Evolutionary conservation across 2,888 invertebrate species (phyloP), one percentile per base, ranked within the genome.

Genomic region (Agonopterix subpropinquella): DNA sequence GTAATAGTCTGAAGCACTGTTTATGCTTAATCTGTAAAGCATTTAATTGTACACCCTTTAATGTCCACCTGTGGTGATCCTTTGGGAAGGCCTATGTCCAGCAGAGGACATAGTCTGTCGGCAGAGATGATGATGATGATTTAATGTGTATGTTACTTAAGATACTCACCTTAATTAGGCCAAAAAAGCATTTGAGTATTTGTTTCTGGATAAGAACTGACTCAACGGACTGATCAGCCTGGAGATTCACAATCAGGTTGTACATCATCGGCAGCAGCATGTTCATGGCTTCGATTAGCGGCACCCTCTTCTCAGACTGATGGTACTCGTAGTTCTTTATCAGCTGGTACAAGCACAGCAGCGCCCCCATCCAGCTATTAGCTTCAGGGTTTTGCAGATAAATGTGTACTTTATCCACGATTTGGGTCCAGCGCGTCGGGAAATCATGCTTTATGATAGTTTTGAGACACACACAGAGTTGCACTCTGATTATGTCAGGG

Each of bases 381-480:
- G 93, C 92, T 70, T 97, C 96, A n/a, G 95, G 94, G 83, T 95
- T 96, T 84, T 97, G 96, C 52, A 99, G 89, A 77, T 96, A 98
- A 68, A 96, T 93, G 67, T 95, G 95, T 56, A 99, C 95, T 90
- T 98, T 98, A 74, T 98, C 98, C 8, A 98, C 96, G 56, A 99
- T 93, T 76, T 96, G 95, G 0, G 98, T 95, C 98, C 98, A 98
- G 60, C 96, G 91, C 45, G 94, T 93, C 4, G 99, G 99, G 77
- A 98, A 99, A 78, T 99, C 99, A 76, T 94, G 92, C 77, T 98
- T 98, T 44, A 99, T 95, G 56, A 99, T 98, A 55, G 93, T 93
- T 79, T 95, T 95, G 11, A 98, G 92, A 76, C 96, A 96, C n/a
- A 97, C 94, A 64, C 96, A 95, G 47, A 99, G 89, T 77, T 99